Percentiles rank a stretch among this genome's conserved stretches.
These are phyloP conservation scores for Luperina testacea DNA, from an alignment of 2,888 invertebrate genomes.

Conservation along the genomic window DNA sequence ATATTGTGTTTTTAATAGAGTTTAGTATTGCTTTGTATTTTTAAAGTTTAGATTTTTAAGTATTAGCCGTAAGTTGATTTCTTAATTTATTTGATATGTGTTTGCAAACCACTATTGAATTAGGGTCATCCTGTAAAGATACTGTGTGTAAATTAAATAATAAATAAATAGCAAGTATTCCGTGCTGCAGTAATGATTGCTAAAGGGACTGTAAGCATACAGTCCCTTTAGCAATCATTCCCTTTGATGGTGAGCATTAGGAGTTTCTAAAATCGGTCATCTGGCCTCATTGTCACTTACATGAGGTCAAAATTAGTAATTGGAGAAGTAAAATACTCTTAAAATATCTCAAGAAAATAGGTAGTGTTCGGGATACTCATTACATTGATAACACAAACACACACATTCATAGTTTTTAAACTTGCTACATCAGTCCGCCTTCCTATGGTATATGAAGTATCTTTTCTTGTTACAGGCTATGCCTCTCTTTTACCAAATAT, in stretches of 20 bases:
- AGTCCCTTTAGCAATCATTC: no score
- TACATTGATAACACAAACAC: no score
- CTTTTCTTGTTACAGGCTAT: background rate
- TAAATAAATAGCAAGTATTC: no score
- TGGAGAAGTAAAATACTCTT: background rate
- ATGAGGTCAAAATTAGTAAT: no score
- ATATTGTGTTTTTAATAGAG: no score
- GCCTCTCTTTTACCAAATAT: background rate
- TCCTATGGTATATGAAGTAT: background rate
- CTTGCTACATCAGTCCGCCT: background rate
- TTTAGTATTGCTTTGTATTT: no score
- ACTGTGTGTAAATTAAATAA: no score
- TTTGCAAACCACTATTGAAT: no score
- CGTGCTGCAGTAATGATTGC: background rate
- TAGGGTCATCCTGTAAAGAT: no score
- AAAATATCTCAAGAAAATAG: background rate
- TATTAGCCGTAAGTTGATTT: no score
- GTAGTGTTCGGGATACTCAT: background rate
- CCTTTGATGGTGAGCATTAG: background rate
- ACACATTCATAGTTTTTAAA: background rate
- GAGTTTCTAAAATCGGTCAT: background rate
- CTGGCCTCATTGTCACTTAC: background rate
- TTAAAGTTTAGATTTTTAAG: no score
- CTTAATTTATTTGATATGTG: no score
- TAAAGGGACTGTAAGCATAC: background rate